These are phyloP conservation scores for Synanthedon tipuliformis DNA, from an alignment of 2,888 invertebrate species.

Conservation along the genomic window DNA sequence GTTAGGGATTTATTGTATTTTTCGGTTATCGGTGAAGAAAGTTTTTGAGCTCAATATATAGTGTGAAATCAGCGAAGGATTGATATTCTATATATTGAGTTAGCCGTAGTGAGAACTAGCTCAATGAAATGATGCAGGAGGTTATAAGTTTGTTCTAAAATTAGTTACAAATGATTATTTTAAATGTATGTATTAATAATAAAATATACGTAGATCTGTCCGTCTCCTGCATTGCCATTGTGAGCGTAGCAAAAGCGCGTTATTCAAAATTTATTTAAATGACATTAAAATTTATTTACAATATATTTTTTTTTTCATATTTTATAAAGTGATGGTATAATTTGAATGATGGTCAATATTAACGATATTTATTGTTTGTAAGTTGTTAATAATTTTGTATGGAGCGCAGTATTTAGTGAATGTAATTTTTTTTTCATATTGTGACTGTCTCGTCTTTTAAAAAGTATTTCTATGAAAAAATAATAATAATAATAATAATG, in stretches of 20 bases:
- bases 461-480: slow-evolving; percentile 66
- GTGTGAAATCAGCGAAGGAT: no score
- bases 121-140: slow-evolving; percentile 2
- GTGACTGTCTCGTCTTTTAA: slow-evolving; percentile 66
- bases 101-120: slow-evolving; percentile 7
- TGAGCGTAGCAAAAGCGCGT: slow-evolving; percentile 8
- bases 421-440: slow-evolving; percentile 59
- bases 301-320: background rate
- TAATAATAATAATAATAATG: slow-evolving; percentile 42
- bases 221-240: background rate
- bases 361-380: slow-evolving; percentile 62
- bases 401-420: slow-evolving; percentile 53
- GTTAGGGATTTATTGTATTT: slow-evolving; percentile 7
- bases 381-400: slow-evolving; percentile 61
- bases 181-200: no score
- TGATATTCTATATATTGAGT: slow-evolving; percentile 6
- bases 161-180: background rate
- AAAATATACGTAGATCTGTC: no score
- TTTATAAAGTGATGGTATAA: slow-evolving; percentile 38
- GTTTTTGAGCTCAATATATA: no score
- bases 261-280: background rate
- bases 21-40: no score
- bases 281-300: background rate
- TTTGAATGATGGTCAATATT: slow-evolving; percentile 60
- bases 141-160: background rate